Evolutionary conservation across 2,888 invertebrate species (phyloP), one percentile per base, ranked within the genome.

Genomic region (Acrocera orbiculus): DNA sequence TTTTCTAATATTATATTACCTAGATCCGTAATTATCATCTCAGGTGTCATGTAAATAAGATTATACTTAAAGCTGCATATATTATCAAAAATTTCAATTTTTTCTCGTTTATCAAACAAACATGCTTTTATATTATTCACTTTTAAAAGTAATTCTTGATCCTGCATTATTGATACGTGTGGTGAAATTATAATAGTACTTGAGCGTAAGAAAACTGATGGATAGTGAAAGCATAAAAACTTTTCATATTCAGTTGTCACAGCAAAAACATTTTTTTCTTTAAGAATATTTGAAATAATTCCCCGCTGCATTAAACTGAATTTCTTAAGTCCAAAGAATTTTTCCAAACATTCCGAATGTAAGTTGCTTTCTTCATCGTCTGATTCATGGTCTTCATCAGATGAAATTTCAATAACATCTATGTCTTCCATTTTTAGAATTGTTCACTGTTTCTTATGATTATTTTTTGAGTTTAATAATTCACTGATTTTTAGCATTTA

Each of bases 211-310:
- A 61, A 69, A 37, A 74, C 66, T 0, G 76, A 66, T 1, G 76
- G 75, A 52, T 61, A 76, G 52, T 78, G 77, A 50, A 69, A 78
- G 45, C 72, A 75, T 32, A 78, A 53, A 28, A 73, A 73, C 53
- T 77, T 78, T 3, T 76, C 76, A 53, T 72, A 74, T n/a, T 76
- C 76, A 36, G 72, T 68, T 2, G 75, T 67, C 73, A 77, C 58
- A 2, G 72, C 70, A 53, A 70, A 73, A 44, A 69, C 67, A 47
- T 77, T 76, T 41, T 59, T 55, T 39, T 59, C 61, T 4, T 69
- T 60, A 39, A 56, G 48, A 16, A 70, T 53, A 1, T 65, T 62
- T 20, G 51, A 51, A 29, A 72, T 69, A 13, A 70, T 66, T 47
- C 65, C 54, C 71, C 71, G 71, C 49, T 72, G 71, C 54, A 66